Evolutionary conservation across 2,797 vertebrate species (phyloP).

Genomic region (Tragopan temminckii): DNA sequence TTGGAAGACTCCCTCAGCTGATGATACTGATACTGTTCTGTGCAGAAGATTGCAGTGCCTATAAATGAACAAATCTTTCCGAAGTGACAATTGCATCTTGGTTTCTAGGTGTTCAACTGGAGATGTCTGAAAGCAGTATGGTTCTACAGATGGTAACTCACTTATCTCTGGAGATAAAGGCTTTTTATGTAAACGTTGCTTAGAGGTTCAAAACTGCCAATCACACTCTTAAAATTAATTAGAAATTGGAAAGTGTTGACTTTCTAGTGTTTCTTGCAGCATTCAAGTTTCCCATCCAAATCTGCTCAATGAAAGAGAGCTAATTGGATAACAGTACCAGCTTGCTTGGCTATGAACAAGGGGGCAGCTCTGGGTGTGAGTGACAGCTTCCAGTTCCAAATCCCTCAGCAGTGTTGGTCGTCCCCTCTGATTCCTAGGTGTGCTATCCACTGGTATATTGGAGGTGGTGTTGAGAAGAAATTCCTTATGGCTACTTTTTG

Average conservation of each 20-base stretch:
- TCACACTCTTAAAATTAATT: constrained; percentile 9
- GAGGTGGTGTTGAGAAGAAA: not conserved
- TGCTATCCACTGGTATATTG: rapidly evolving
- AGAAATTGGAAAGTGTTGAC: not conserved
- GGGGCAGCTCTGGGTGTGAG: not conserved
- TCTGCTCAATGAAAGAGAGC: not conserved
- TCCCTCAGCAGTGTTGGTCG: not conserved
- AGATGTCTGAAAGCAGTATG: not conserved
- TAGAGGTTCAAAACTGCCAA: not conserved
- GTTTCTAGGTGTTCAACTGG: not conserved
- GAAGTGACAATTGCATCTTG: not conserved
- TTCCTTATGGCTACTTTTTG: not conserved
- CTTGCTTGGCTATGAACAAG: not conserved
- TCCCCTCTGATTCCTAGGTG: not conserved
- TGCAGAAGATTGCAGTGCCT: not conserved
- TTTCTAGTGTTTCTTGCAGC: not conserved
- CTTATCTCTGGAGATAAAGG: not conserved
- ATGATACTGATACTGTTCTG: not conserved
- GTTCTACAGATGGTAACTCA: not conserved
- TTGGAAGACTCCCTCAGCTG: not conserved
- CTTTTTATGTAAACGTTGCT: not conserved
- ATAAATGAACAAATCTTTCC: not conserved
- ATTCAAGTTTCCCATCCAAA: not conserved
- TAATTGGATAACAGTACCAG: constrained; percentile 1
- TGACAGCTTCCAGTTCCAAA: not conserved